These are phyloP conservation scores for Andrena minutula DNA, from an alignment of 2,888 invertebrate genomes.

Conservation along the genomic window DNA sequence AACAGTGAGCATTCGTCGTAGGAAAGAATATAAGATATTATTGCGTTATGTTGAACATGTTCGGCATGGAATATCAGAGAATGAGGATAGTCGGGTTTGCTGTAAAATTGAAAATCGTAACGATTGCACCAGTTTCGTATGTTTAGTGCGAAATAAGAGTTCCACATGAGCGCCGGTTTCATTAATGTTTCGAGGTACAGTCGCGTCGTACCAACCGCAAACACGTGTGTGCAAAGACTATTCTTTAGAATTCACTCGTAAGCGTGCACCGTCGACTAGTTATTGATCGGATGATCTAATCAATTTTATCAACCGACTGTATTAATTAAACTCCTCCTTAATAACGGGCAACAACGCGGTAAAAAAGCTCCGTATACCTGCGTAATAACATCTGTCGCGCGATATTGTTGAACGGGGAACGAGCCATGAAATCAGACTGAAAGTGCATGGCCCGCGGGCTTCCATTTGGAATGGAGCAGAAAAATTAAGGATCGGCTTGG, in stretches of 20 bases:
- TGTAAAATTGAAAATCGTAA: neutral
- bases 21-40: no score
- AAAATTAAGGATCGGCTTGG: no score
- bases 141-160: conserved; percentile 5
- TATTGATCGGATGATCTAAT: conserved; percentile 38
- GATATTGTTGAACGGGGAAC: neutral
- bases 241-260: conserved; percentile 44
- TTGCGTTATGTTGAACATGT: no score
- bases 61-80: neutral
- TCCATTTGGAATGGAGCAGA: no score
- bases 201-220: conserved; percentile 16
- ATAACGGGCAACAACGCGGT: conserved; percentile 6
- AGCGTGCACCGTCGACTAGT: conserved; percentile 19
- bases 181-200: conserved; percentile 1
- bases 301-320: conserved; percentile 1
- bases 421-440: neutral
- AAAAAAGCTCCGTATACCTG: neutral
- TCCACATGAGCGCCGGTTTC: neutral
- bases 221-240: conserved; percentile 58
- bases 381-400: neutral
- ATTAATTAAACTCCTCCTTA: conserved; percentile 26
- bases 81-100: neutral
- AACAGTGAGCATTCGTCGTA: conserved; percentile 3
- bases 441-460: neutral
- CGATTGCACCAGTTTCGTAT: neutral